A percentile compares a stretch with the other conserved stretches of the same genome.
Evolutionary conservation across 2,797 vertebrate genomes (phyloP).

Genomic region (Paguma larvata): DNA sequence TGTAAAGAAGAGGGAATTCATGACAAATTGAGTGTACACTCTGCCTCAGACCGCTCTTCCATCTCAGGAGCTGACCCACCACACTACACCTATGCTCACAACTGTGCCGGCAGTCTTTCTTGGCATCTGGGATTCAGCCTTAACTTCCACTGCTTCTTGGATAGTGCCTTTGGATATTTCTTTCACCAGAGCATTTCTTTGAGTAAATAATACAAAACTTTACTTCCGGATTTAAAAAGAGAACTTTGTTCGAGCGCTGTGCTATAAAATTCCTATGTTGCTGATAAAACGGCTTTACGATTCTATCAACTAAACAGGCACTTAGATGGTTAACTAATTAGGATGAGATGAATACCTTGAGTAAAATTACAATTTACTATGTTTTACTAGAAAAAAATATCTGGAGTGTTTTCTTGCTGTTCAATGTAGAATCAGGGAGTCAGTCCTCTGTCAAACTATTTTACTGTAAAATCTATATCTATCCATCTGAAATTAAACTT

Average conservation of each 20-base stretch:
- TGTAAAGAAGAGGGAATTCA: too few relatives aligned
- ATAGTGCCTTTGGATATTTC: not conserved
- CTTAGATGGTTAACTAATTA: not conserved
- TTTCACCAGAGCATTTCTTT: not conserved
- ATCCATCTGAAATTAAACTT: constrained; percentile 27
- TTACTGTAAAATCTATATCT: constrained; percentile 5
- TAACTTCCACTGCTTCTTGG: not conserved
- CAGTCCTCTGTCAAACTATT: not conserved
- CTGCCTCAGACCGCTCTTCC: not conserved
- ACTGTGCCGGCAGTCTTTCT: not conserved
- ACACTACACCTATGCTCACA: not conserved
- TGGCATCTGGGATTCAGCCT: not conserved
- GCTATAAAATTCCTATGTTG: not conserved
- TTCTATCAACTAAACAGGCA: not conserved
- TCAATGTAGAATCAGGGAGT: not conserved
- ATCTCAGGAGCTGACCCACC: not conserved
- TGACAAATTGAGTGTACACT: too few relatives aligned
- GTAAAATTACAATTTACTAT: constrained; percentile 13
- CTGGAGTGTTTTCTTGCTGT: not conserved
- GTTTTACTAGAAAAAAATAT: not conserved
- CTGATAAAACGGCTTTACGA: not conserved
- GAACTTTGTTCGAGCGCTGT: not conserved
- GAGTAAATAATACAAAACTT: constrained; percentile 38
- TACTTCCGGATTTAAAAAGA: not conserved
- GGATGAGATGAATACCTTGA: not conserved